These are phyloP conservation scores for Mythimna albipuncta DNA, from an alignment of 2,888 invertebrate species.

Conservation along the genomic window DNA sequence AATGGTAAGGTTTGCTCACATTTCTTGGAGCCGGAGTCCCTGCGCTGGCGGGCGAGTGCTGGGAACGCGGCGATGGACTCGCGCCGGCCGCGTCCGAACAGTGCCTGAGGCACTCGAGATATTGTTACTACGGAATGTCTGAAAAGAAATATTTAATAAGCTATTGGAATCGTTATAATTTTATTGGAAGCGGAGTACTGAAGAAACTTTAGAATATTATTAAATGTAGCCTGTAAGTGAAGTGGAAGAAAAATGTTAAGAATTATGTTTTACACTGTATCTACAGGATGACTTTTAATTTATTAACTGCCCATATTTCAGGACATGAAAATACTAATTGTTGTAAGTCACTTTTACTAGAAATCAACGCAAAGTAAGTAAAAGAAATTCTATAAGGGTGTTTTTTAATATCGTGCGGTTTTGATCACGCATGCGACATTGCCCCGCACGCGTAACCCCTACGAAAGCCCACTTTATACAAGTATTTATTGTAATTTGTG, in stretches of 20 bases:
- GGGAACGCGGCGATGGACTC: slow-evolving; percentile 96
- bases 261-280: not conserved
- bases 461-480: too few relatives aligned
- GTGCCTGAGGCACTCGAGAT: slow-evolving; percentile 94
- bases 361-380: too few relatives aligned
- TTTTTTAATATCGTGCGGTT: too few relatives aligned
- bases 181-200: not conserved
- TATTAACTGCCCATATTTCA: too few relatives aligned
- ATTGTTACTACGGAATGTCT: slow-evolving; percentile 97
- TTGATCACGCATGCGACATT: too few relatives aligned
- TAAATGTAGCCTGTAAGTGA: too few relatives aligned
- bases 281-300: not conserved
- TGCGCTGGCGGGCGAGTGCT: slow-evolving; percentile 84
- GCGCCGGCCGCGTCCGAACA: slow-evolving; percentile 94
- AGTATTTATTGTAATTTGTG: too few relatives aligned
- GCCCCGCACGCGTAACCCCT: too few relatives aligned
- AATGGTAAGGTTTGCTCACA: slow-evolving; percentile 77
- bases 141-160: slow-evolving; percentile 62
- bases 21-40: slow-evolving; percentile 84
- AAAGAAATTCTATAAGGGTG: too few relatives aligned
- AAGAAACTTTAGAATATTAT: not conserved
- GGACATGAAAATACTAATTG: too few relatives aligned
- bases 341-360: too few relatives aligned
- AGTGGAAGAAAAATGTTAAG: too few relatives aligned
- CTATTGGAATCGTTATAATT: not conserved